These are phyloP conservation scores for Mycteria americana DNA, from an alignment of 2,797 vertebrate genomes.

Conservation along the genomic window DNA sequence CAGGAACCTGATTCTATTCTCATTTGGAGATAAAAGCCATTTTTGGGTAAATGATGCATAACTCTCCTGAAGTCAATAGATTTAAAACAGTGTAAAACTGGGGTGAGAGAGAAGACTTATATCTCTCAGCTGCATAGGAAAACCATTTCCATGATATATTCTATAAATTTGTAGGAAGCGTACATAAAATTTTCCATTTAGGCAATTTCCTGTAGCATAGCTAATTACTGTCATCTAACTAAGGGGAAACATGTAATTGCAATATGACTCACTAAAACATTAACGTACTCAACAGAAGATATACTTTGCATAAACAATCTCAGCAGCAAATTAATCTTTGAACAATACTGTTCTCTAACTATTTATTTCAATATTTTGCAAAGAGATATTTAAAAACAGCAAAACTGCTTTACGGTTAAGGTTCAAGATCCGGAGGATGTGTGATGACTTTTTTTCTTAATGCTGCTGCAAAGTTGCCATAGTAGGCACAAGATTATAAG, in stretches of 20 bases:
- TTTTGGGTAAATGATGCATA: constrained; percentile 27
- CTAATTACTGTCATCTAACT: constrained; percentile 64
- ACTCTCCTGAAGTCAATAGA: constrained; percentile 14
- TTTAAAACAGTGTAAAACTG: constrained; percentile 21
- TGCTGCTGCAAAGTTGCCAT: neutral
- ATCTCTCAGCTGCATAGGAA: constrained; percentile 9
- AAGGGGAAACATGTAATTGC: constrained; percentile 61
- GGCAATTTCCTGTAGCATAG: constrained; percentile 66
- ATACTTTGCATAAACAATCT: constrained; percentile 59
- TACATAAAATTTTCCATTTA: constrained; percentile 67
- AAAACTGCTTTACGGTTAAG: neutral
- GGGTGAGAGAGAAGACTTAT: neutral
- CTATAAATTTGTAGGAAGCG: constrained; percentile 44
- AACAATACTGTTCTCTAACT: constrained; percentile 30
- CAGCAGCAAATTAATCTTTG: constrained; percentile 58
- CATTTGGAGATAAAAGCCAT: constrained; percentile 9
- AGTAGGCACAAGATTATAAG: neutral
- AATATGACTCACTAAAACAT: constrained; percentile 65
- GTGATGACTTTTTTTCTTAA: neutral
- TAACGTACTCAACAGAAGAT: constrained; percentile 54
- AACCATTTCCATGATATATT: constrained; percentile 46
- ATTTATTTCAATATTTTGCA: constrained; percentile 37
- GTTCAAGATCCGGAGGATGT: neutral
- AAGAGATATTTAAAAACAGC: neutral
- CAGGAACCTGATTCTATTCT: neutral